phyloP scores from a whole-genome alignment of 2,888 invertebrate species.

The Zygothrica quintamaculata region DNA sequence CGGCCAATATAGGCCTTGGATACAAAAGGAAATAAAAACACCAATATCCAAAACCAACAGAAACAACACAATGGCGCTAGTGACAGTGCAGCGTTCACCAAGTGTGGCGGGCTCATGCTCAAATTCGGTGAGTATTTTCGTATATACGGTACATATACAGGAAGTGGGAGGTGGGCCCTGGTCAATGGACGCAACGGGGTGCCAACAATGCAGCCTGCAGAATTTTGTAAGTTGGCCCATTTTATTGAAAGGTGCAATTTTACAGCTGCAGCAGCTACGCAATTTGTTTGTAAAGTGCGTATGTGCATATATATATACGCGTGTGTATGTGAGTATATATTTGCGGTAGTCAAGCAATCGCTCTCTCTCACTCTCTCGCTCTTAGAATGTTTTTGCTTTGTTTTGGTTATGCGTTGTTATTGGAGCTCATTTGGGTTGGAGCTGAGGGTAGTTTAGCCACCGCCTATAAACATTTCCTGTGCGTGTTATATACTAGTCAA shows the following conservation, averaged over 20 bases:
- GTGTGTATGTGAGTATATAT: constrained; percentile 25
- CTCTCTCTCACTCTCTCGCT: constrained; percentile 12
- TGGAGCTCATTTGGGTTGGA: constrained; percentile 30
- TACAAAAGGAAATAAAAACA: constrained; percentile 40
- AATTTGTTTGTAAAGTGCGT: constrained; percentile 40
- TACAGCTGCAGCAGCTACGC: constrained; percentile 53
- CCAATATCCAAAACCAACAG: constrained; percentile 45
- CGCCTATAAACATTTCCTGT: constrained; percentile 59
- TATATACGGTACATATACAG: constrained; percentile 11
- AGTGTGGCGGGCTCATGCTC: constrained; percentile 88
- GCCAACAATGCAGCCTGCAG: constrained; percentile 16
- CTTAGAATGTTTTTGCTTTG: constrained; percentile 55
- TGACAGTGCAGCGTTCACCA: constrained; percentile 90
- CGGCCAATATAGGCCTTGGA: constrained; percentile 57
- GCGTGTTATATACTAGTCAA: constrained; percentile 63
- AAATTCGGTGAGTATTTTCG: constrained; percentile 82
- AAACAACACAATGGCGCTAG: constrained; percentile 87
- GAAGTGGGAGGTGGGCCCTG: constrained; percentile 30
- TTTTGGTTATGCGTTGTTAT: constrained; percentile 71
- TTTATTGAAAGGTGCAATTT: constrained; percentile 56
- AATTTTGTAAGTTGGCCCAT: constrained; percentile 45
- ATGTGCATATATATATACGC: constrained; percentile 1
- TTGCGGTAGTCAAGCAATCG: constrained; percentile 42
- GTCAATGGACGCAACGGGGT: constrained; percentile 21
- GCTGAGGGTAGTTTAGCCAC: constrained; percentile 30